Evolutionary conservation across 2,113 vertebrate genomes (phyloP).

Genomic region (Dolichotis patagonum): DNA sequence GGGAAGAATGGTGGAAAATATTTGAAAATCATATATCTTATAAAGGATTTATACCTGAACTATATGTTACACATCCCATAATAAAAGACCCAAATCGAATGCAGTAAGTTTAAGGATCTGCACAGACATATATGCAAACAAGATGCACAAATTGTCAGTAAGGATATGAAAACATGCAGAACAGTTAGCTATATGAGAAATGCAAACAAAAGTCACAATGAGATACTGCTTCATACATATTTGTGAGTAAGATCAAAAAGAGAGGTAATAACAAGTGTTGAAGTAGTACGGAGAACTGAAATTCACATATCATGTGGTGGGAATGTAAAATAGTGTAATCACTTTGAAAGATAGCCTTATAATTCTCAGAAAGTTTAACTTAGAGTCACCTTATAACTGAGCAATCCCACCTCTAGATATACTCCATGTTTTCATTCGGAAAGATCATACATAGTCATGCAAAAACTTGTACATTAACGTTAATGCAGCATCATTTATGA

Average conservation of each 20-base stretch:
- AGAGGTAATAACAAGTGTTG: not conserved
- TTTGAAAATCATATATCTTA: not conserved
- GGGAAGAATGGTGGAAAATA: not conserved
- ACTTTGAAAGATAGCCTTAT: not conserved
- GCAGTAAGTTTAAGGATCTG: not conserved
- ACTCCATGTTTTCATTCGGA: not conserved
- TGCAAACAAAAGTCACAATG: not conserved
- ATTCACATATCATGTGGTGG: not conserved
- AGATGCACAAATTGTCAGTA: not conserved
- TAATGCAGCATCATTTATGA: not conserved
- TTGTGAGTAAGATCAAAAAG: not conserved
- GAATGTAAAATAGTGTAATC: not conserved
- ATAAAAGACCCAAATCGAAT: not conserved
- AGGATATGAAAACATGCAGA: not conserved
- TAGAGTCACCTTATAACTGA: not conserved
- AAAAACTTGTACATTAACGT: not conserved
- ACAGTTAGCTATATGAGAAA: not conserved
- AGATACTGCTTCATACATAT: not conserved
- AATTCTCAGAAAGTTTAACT: not conserved
- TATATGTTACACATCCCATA: not conserved
- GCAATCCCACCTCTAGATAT: not conserved
- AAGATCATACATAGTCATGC: not conserved
- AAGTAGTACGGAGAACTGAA: not conserved
- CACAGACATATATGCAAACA: not conserved
- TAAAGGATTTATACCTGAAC: not conserved